These are phyloP conservation scores for Typhlichthys subterraneus DNA, from an alignment of 2,797 vertebrate species.

Conservation along the genomic window DNA sequence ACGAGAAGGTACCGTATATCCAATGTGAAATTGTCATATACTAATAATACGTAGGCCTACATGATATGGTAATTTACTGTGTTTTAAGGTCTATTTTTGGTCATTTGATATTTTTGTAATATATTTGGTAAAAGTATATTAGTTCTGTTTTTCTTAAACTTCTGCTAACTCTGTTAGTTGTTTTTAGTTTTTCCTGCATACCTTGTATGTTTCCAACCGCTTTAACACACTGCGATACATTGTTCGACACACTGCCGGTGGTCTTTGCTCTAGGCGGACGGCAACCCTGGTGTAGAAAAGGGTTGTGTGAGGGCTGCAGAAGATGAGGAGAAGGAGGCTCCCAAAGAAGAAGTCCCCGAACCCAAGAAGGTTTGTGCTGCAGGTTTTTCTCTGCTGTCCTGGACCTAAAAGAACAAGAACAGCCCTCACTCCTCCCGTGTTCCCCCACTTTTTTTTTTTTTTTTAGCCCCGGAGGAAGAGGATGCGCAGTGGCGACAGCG, in stretches of 20 bases:
- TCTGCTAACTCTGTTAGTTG: no score
- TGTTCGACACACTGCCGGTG: conserved; percentile 8
- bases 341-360: conserved; percentile 68
- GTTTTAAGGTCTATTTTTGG: no score
- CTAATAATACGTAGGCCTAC: no score
- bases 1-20: conserved; percentile 72
- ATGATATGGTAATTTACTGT: no score
- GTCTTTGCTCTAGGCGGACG: conserved; percentile 69
- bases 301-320: conserved; percentile 42
- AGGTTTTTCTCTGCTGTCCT: not conserved
- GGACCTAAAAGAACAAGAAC: not conserved
- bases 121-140: no score
- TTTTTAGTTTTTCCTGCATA: not conserved
- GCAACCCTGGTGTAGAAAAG: conserved; percentile 65
- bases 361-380: conserved; percentile 79
- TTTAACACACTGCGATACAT: not conserved
- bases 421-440: not conserved
- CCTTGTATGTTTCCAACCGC: not conserved
- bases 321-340: conserved; percentile 69
- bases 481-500: conserved; percentile 88
- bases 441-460: not conserved
- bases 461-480: conserved; percentile 83
- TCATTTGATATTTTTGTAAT: no score
- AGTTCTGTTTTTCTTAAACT: no score
- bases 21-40: no score